Evolutionary conservation across 2,888 invertebrate species (phyloP), one percentile per base, ranked within the genome.

Genomic region (Drosophila lutescens): DNA sequence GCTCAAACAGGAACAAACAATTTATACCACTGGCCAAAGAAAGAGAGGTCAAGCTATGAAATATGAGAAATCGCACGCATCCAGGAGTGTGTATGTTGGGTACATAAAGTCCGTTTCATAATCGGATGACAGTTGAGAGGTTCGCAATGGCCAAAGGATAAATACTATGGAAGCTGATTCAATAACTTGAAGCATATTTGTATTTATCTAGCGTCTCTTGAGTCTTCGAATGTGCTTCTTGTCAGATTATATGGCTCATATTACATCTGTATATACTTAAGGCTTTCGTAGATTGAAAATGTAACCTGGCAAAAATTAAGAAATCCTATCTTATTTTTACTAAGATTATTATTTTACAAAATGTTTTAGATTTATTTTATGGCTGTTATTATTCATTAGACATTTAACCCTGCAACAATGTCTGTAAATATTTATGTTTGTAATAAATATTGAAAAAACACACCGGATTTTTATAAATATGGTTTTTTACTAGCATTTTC

Each of bases 41-140:
- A 81, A 76, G 76, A 76, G 86, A 74, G 88, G 82, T 80, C 88
- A 83, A 80, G 72, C 74, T 76, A 76, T 80, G 84, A 86, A 82
- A 79, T 82, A 71, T 70, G 65, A 73, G 55, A 43, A 73, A 63
- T 71, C 55, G 46, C 47, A 55, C 47, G 68, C 55, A 46, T 53
- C 23, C 44, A 54, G 13, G 47, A 15, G 17, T 54, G 68, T 43
- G 20, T 20, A 46, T 43, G 20, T 43, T 2, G 20, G 43, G 20
- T 38, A 46, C 38, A 46, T 40, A 68, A 68, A 40, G 68, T 66
- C 38, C 55, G 68, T 44, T 66, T 55, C 65, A 68, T 66, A 66
- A 54, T 54, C 17, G 46, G n/a, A 26, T 50, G 68, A 46, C 44
- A 44, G 54, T 23, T 38, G 26, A 15, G 30, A n/a, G 10, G 38